Conservation (phyloP, 2,888 invertebrate species). For the Limenitis camilla region DNA sequence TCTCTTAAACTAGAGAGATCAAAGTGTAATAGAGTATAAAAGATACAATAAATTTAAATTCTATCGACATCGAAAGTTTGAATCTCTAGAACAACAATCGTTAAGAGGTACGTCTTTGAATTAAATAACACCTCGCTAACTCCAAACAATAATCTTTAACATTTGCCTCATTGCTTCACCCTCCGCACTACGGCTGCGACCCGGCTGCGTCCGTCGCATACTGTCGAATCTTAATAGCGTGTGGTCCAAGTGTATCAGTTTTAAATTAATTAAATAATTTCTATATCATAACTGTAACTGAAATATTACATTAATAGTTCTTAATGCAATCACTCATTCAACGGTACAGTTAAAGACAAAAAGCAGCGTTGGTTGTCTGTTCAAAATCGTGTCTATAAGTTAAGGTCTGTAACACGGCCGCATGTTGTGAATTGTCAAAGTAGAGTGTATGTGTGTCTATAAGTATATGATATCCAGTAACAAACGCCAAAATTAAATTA, state of each 20-base stretch:
- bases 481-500: too few relatives aligned
- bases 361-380: too few relatives aligned
- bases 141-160: slow-evolving; percentile 69
- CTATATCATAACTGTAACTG: not conserved
- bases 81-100: slow-evolving; percentile 28
- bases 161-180: slow-evolving; percentile 37
- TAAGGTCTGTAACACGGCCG: too few relatives aligned
- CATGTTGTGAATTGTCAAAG: too few relatives aligned
- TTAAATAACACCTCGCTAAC: slow-evolving; percentile 69
- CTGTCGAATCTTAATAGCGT: slow-evolving; percentile 21
- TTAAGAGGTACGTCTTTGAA: slow-evolving; percentile 58
- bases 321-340: too few relatives aligned
- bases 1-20: too few relatives aligned
- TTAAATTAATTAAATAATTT: not conserved
- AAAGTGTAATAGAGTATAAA: slow-evolving; percentile 9
- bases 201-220: slow-evolving; percentile 18
- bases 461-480: not conserved
- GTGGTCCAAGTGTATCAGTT: not conserved
- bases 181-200: not conserved
- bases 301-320: too few relatives aligned
- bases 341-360: too few relatives aligned
- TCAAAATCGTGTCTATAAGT: too few relatives aligned
- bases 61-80: slow-evolving; percentile 16
- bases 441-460: too few relatives aligned
- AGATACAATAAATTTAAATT: not conserved